Evolutionary conservation across 2,888 invertebrate genomes (phyloP), one percentile per base, ranked within the genome.

Genomic region (Mayetiola destructor): DNA sequence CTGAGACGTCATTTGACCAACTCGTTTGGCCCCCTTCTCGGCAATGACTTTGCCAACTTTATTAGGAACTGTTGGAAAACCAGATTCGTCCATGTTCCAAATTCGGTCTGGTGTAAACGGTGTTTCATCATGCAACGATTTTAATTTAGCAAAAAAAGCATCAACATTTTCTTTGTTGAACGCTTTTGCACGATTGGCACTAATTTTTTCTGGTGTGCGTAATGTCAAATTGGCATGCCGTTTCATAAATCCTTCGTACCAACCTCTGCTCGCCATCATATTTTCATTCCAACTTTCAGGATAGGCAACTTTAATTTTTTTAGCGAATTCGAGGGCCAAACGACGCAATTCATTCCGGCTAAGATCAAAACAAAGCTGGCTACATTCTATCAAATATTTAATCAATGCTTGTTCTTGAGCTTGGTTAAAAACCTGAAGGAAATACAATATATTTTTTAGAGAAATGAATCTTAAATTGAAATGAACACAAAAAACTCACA

Each of bases 151-250:
- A 29, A 60, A 60, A 52, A 60, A 60, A 5, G 8, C 20, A 27
- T 20, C 52, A 6, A 61, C 61, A 39, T 60, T 61, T 32, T 27
- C 37, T n/a, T 9, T n/a, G 48, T 58, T 59, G 52, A 62, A 62
- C 21, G 53, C 56, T 59, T 62, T 62, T 5, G 56, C 60, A 8
- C 62, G 57, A 58, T 77, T 32, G 32, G 12, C 12, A 12, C 32
- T 32, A 6, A 12, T 32, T 32, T 32, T 6, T 32, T 32, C 32
- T 6, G 32, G 32, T 32, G 32, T 32, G 6, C 32, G 32, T 12
- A 32, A 32, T 32, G 32, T 9, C 32, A 32, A 12, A 9, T 6
- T 9, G 6, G 8, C 8, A 9, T 32, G 32, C 12, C 32, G 32
- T 9, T 32, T 32, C 32, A 32, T 32, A 12, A 32, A 32, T 9